Evolutionary conservation across 2,888 invertebrate species (phyloP).

Genomic region (Nasonovia ribisnigri): DNA sequence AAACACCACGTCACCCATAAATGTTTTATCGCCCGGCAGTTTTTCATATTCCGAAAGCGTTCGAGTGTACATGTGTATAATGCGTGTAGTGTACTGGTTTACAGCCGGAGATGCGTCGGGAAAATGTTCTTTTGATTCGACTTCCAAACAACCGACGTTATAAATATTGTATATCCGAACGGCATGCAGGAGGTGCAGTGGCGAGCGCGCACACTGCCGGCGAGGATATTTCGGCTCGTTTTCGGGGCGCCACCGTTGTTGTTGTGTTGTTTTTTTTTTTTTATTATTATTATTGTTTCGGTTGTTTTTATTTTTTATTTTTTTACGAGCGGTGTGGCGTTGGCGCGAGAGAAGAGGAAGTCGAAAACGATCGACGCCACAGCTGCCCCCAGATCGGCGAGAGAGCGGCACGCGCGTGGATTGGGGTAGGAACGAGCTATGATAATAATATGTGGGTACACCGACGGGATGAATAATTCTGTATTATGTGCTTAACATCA

Average conservation of each 20-base stretch:
- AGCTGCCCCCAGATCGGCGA: neutral
- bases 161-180: constrained; percentile 48
- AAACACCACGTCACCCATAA: constrained; percentile 45
- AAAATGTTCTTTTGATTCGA: constrained; percentile 57
- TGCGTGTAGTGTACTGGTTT: constrained; percentile 26
- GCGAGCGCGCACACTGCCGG: neutral
- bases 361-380: neutral
- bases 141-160: constrained; percentile 52
- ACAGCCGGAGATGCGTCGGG: constrained; percentile 4
- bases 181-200: neutral
- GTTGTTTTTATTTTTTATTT: neutral
- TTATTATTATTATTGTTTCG: neutral
- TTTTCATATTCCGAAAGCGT: constrained; percentile 55
- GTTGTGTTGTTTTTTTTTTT: neutral
- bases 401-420: neutral
- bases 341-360: neutral
- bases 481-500: neutral
- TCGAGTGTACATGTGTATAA: constrained; percentile 11
- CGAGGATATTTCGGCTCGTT: constrained; percentile 12
- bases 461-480: neutral
- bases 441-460: neutral
- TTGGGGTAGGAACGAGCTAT: neutral
- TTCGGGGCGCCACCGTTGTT: constrained; percentile 18
- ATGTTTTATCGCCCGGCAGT: constrained; percentile 57
- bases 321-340: neutral